A percentile compares a stretch with the other conserved stretches of the same genome.
Conservation (phyloP, 2,113 vertebrate species). For the Notechis scutatus region DNA sequence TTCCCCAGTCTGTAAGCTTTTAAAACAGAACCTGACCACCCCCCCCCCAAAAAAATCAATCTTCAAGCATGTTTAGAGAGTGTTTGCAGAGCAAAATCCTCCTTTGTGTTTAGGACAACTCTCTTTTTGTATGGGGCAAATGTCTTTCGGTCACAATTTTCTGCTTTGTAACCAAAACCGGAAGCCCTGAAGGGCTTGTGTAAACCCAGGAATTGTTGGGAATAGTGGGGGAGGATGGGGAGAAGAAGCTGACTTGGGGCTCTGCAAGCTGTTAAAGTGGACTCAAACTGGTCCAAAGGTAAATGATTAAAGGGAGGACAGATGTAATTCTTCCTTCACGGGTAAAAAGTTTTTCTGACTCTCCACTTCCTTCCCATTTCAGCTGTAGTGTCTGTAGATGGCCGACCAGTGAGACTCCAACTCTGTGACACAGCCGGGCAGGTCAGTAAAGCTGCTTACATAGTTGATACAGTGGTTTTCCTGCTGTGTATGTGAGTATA, state of each 20-base stretch:
- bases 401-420: constrained; percentile 84
- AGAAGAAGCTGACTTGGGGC: background rate
- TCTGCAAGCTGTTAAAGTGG: constrained; percentile 5
- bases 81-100: no score
- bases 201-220: background rate
- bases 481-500: background rate
- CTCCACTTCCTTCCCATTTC: constrained; percentile 44
- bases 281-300: constrained; percentile 5
- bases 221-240: background rate
- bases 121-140: constrained; percentile 14
- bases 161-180: background rate
- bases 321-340: background rate
- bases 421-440: constrained; percentile 92
- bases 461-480: constrained; percentile 12
- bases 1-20: background rate
- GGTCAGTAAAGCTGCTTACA: constrained; percentile 73
- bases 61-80: background rate
- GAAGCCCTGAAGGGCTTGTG: background rate
- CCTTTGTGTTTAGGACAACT: background rate
- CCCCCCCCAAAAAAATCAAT: background rate
- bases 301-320: background rate
- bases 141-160: background rate
- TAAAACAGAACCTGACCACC: background rate
- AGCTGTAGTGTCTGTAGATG: constrained; percentile 89
- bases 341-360: constrained; percentile 28